Base-by-base conservation (phyloP, 2,888 invertebrate genomes). In the Harpalus rufipes region DNA sequence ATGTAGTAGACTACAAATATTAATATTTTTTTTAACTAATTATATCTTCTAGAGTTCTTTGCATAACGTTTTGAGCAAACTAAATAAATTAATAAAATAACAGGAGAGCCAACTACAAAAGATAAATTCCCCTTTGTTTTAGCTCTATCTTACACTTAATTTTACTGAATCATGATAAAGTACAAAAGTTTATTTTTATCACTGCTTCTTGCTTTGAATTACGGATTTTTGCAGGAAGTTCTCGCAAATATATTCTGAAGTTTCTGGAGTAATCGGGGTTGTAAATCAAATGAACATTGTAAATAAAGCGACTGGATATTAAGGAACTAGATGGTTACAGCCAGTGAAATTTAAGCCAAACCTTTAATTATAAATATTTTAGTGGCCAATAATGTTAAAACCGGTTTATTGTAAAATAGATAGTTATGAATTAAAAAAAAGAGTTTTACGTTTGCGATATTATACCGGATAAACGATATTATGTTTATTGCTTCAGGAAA, bases 111-210 rank as follows among this genome's bases (percentile, higher is more conserved):
- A 10, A 51, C 44, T 58, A 59, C 59, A 59, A 18, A 7, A 14
- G 58, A 79, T 79, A 79, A 79, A 59, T 79, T 79, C 39, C 25
- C 12, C 61, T 61, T 79, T 59, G 21, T 59, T 12, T 32, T 59
- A 12, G 56, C 8, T 79, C 58, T 58, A 79, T 51, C 21, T 0
- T 32, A 39, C 4, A 32, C 79, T 25, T 79, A 58, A 79, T 79
- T 79, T 79, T 79, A 59, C 79, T 56, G 14, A 79, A 79, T 79
- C 56, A 79, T 59, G 79, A 56, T 59, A 59, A 79, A 79, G 79
- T n/a, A 79, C 59, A 59, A 58, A 79, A 79, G 32, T 79, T 59
- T 79, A 79, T 59, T 79, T 79, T 79, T 79, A 79, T 79, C 79
- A 79, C 79, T 79, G 58, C 21, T 41, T 4, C 59, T 59, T 51